Evolutionary conservation across 2,888 invertebrate genomes (phyloP).

Genomic region (Ethmia dodecea): DNA sequence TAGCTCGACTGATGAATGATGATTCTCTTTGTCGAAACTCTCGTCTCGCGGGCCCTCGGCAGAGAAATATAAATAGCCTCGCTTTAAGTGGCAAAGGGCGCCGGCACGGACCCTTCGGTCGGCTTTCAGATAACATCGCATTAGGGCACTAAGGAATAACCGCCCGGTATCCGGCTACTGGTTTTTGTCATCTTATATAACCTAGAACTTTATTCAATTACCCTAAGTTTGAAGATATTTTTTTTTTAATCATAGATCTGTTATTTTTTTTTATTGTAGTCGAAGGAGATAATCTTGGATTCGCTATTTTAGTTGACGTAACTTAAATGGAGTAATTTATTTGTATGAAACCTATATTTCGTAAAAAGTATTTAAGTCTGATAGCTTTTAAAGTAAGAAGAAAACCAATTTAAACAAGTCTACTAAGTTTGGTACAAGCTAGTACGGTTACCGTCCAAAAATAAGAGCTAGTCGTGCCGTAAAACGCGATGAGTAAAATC

Average conservation of each 20-base stretch:
- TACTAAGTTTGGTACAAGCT: constrained; percentile 18
- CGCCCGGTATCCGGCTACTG: constrained; percentile 66
- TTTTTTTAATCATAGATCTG: no score
- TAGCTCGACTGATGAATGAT: constrained; percentile 38
- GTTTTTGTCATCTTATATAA: constrained; percentile 54
- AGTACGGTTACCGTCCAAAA: constrained; percentile 18
- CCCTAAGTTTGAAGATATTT: no score
- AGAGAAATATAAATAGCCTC: constrained; percentile 55
- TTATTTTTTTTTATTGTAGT: no score
- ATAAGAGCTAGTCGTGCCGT: constrained; percentile 13
- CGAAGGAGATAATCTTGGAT: no score
- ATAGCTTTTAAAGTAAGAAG: constrained; percentile 28
- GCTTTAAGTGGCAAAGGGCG: constrained; percentile 70
- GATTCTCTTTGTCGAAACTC: constrained; percentile 44
- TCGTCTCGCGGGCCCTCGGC: constrained; percentile 39
- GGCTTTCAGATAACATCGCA: constrained; percentile 64
- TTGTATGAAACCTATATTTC: no score
- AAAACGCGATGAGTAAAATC: constrained; percentile 5
- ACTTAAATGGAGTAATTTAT: no score
- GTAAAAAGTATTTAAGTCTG: no score
- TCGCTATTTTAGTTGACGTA: no score
- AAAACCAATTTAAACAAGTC: constrained; percentile 28
- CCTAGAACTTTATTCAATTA: no score
- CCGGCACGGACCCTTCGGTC: constrained; percentile 60
- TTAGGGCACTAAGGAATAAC: constrained; percentile 61